phyloP scores from a whole-genome alignment of 2,888 invertebrate genomes.

The Heliconius ismenius region DNA sequence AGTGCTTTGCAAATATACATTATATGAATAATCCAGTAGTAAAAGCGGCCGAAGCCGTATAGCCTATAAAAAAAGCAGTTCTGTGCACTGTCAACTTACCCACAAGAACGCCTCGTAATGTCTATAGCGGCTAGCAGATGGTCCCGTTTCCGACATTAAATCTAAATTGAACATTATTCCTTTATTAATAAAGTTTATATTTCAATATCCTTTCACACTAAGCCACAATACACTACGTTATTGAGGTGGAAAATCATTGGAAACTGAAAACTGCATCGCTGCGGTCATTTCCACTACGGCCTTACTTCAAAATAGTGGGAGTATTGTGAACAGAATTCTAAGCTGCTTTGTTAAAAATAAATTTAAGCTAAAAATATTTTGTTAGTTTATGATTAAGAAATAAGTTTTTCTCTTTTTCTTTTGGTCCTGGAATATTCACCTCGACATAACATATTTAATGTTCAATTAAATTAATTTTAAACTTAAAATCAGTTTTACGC shows the following conservation, averaged over 20 bases:
- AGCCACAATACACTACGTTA: constrained; percentile 44
- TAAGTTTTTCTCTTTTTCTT: too few relatives aligned
- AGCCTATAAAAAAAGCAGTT: background rate
- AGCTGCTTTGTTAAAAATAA: constrained; percentile 31
- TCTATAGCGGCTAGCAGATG: constrained; percentile 73
- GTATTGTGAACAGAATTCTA: constrained; percentile 31
- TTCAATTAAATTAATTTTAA: background rate
- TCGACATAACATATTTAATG: too few relatives aligned
- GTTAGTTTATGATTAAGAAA: too few relatives aligned
- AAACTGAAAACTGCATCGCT: constrained; percentile 64
- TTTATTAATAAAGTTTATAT: constrained; percentile 1
- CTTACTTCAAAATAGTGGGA: constrained; percentile 41
- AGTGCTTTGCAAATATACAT: too few relatives aligned
- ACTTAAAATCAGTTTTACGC: background rate
- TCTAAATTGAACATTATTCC: constrained; percentile 33
- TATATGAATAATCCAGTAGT: too few relatives aligned
- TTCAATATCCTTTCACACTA: background rate
- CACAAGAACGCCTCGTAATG: constrained; percentile 68
- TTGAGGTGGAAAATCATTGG: constrained; percentile 68
- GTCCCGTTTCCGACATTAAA: constrained; percentile 66
- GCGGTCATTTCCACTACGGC: constrained; percentile 42
- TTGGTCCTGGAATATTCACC: too few relatives aligned
- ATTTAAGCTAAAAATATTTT: constrained; percentile 3
- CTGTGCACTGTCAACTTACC: constrained; percentile 53
- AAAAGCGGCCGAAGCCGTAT: too few relatives aligned